Evolutionary conservation across 2,797 vertebrate species (phyloP).

Genomic region (Gadopsis bispinosus): DNA sequence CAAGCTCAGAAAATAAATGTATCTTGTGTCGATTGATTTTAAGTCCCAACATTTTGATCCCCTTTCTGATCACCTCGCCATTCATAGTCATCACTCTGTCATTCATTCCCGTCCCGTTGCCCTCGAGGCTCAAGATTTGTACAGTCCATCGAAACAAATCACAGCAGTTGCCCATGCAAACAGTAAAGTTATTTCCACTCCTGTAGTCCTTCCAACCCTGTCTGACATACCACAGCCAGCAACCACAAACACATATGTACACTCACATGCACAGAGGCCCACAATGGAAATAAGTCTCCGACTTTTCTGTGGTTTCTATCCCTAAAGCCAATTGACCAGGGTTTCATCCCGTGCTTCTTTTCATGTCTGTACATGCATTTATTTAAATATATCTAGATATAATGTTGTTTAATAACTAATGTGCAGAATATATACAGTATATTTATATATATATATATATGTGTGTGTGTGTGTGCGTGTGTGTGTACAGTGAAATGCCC

Average conservation of each 20-base stretch:
- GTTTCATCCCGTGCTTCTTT: constrained; percentile 43
- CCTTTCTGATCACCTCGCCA: constrained; percentile 42
- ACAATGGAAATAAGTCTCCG: constrained; percentile 72
- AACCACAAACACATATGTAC: constrained; percentile 71
- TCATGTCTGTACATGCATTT: constrained; percentile 32
- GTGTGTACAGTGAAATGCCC: neutral
- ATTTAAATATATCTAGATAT: constrained; percentile 25
- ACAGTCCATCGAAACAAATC: constrained; percentile 69
- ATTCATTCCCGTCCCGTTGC: constrained; percentile 24
- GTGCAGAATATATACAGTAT: neutral
- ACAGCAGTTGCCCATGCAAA: constrained; percentile 72
- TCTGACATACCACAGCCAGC: constrained; percentile 72
- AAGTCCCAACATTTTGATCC: constrained; percentile 24
- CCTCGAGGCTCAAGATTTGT: constrained; percentile 46
- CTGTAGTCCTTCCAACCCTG: constrained; percentile 62
- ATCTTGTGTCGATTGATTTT: constrained; percentile 53
- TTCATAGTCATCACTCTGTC: constrained; percentile 54
- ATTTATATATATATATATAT: neutral
- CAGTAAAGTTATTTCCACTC: constrained; percentile 77
- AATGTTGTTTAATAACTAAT: constrained; percentile 15
- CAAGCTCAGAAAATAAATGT: constrained; percentile 41
- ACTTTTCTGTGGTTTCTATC: constrained; percentile 61
- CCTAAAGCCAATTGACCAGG: constrained; percentile 33
- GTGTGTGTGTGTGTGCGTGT: too few relatives aligned
- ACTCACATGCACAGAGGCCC: constrained; percentile 49